These are phyloP conservation scores for Montipora sp. DNA, from an alignment of 64 coral and sea anemone genomes.

Conservation along the genomic window DNA sequence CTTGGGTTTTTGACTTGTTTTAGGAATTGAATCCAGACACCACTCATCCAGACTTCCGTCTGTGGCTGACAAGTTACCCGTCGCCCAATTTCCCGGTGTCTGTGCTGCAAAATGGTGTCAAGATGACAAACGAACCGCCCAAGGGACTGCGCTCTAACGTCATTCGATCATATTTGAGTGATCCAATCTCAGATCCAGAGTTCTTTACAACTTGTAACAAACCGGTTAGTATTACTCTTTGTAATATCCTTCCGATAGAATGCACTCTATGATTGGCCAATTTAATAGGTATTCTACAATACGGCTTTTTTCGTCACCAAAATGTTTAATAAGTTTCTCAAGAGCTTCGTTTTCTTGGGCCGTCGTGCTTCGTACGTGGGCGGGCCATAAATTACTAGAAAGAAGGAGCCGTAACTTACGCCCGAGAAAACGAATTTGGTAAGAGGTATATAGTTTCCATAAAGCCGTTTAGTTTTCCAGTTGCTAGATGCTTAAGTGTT, in stretches of 20 bases:
- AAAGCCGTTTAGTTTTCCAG: no score
- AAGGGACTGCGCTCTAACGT: slow-evolving; percentile 95
- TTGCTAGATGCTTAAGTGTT: neutral
- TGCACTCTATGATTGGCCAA: no score
- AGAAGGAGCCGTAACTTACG: no score
- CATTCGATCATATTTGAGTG: slow-evolving; percentile 87
- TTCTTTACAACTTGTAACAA: slow-evolving; percentile 97
- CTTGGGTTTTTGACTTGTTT: neutral
- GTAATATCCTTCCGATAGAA: no score
- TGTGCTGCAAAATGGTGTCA: slow-evolving; percentile 99
- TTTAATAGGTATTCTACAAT: no score
- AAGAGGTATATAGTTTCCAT: no score
- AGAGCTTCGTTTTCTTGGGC: no score
- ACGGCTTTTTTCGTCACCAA: no score
- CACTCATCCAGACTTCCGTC: slow-evolving; percentile 96
- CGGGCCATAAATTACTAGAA: no score
- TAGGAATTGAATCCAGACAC: slow-evolving; percentile 97
- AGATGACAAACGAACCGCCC: slow-evolving; percentile 98
- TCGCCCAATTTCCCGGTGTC: slow-evolving; percentile 98
- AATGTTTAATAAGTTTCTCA: no score
- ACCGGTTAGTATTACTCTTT: slow-evolving; percentile 61
- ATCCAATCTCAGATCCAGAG: slow-evolving; percentile 97
- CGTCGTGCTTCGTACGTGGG: no score
- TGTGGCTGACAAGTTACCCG: slow-evolving; percentile 98
- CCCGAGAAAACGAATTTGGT: no score